A percentile compares a stretch with the other conserved stretches of the same genome.
Conservation (phyloP, 2,113 vertebrate species). For the Cryptotis parvus region DNA sequence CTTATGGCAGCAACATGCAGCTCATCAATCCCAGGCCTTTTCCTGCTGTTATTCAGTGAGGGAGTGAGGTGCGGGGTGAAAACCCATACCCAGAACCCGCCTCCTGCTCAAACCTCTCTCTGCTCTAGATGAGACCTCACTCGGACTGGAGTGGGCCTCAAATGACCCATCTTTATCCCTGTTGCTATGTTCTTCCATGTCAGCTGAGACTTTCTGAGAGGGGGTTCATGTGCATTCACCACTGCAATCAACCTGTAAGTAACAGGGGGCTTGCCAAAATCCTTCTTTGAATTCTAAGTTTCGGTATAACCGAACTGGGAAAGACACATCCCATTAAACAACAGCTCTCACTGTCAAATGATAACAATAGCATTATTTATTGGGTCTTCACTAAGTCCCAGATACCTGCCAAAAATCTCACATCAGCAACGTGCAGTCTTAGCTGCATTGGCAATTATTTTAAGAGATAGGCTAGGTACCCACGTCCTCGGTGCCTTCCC, state of each 20-base stretch:
- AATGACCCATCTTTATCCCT: neutral
- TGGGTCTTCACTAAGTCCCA: neutral
- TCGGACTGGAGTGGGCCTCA: neutral
- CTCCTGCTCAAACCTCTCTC: no score
- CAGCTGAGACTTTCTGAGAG: neutral
- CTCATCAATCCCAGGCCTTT: neutral
- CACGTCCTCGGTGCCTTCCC: accelerated
- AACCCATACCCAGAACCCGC: neutral
- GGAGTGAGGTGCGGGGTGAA: neutral
- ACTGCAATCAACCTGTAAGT: neutral
- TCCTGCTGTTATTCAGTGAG: neutral
- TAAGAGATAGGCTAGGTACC: neutral
- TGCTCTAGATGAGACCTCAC: neutral
- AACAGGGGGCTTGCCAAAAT: neutral
- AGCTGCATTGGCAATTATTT: accelerated
- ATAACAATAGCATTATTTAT: accelerated
- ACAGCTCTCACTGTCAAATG: accelerated
- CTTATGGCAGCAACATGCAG: accelerated
- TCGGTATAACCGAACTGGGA: no score
- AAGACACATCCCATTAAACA: no score
- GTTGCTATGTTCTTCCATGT: neutral
- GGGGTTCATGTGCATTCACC: neutral
- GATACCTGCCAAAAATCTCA: neutral
- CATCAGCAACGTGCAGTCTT: accelerated
- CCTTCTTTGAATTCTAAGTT: neutral